Evolutionary conservation across 2,797 vertebrate genomes (phyloP).

Genomic region (Amblyopsis hoosieri): DNA sequence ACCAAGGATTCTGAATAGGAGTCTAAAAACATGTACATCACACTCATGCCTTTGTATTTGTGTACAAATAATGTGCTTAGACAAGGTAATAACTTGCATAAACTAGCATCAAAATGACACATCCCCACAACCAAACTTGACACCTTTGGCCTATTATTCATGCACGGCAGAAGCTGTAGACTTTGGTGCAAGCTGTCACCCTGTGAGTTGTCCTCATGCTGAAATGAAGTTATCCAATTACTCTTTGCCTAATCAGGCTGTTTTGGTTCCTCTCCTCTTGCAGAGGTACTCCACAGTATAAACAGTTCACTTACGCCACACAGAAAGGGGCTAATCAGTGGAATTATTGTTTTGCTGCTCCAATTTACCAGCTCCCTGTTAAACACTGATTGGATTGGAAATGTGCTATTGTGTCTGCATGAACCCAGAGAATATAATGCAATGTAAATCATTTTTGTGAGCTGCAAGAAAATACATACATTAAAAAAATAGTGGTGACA

Average conservation of each 20-base stretch:
- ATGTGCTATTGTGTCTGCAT: conserved; percentile 86
- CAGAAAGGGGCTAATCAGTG: conserved; percentile 99
- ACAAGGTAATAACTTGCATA: too few species aligned
- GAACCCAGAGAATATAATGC: conserved; percentile 79
- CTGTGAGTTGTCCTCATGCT: conserved; percentile 94
- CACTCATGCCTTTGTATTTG: neutral
- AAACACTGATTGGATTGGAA: conserved; percentile 99
- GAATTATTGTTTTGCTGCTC: conserved; percentile 99
- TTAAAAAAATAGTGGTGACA: conserved; percentile 61
- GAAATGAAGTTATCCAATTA: conserved; percentile 99
- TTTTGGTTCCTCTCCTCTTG: conserved; percentile 99
- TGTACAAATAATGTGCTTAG: too few species aligned
- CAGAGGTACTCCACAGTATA: conserved; percentile 99
- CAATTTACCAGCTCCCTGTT: conserved; percentile 99
- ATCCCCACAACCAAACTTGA: conserved; percentile 16
- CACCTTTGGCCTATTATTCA: conserved; percentile 76
- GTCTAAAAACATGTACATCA: conserved; percentile 14
- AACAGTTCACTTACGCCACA: conserved; percentile 99
- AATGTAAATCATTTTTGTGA: conserved; percentile 75
- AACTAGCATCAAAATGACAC: conserved; percentile 24
- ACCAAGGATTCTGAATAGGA: conserved; percentile 3
- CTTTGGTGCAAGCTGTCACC: conserved; percentile 96
- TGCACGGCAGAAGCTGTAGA: conserved; percentile 89
- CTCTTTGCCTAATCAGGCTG: conserved; percentile 99
- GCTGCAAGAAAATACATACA: conserved; percentile 70